Conservation (phyloP, 2,888 invertebrate genomes). For the Sabatieria punctata region DNA sequence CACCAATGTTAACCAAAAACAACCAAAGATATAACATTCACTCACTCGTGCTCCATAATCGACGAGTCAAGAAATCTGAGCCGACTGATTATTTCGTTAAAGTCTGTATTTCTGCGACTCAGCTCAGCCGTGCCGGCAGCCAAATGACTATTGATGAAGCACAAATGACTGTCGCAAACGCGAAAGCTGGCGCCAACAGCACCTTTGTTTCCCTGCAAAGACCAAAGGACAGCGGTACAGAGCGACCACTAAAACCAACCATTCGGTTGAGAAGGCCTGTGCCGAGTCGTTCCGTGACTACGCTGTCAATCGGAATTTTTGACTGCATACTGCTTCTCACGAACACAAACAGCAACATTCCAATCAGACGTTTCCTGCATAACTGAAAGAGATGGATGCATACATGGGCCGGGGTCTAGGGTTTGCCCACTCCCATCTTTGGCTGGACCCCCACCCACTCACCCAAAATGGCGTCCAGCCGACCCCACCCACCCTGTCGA, state of each 20-base stretch:
- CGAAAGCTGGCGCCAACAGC: conserved; percentile 90
- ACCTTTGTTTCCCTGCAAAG: conserved; percentile 75
- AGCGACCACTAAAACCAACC: too few species aligned
- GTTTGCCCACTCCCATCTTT: too few species aligned
- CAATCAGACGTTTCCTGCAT: conserved; percentile 69
- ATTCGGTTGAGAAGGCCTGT: conserved; percentile 90
- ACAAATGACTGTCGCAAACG: conserved; percentile 74
- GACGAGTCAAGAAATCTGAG: too few species aligned
- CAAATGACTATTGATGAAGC: conserved; percentile 91
- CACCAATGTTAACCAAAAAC: too few species aligned
- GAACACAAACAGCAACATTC: conserved; percentile 83
- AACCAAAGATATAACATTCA: too few species aligned
- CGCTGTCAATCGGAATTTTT: conserved; percentile 47
- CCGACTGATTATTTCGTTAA: conserved; percentile 6
- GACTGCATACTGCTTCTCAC: conserved; percentile 52
- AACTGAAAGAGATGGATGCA: conserved; percentile 42
- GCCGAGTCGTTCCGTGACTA: conserved; percentile 68
- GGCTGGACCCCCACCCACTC: too few species aligned
- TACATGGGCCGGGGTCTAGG: too few species aligned
- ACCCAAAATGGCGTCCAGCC: too few species aligned
- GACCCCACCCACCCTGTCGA: too few species aligned
- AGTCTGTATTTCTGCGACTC: conserved; percentile 57
- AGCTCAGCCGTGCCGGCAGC: conserved; percentile 90
- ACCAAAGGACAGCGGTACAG: conserved; percentile 1
- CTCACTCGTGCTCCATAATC: conserved; percentile 5